Evolutionary conservation across 2,888 invertebrate species (phyloP).

Genomic region (Eulithis prunata): DNA sequence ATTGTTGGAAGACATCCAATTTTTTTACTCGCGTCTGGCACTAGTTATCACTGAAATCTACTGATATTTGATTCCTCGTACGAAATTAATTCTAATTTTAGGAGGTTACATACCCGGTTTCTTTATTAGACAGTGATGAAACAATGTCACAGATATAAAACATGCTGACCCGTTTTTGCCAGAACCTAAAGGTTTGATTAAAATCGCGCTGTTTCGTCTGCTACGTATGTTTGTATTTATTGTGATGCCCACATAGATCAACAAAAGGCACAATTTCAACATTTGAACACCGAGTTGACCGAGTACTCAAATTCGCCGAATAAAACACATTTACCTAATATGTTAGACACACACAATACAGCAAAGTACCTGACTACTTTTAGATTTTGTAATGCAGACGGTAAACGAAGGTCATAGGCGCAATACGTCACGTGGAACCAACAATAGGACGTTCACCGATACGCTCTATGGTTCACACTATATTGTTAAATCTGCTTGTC

Average conservation of each 20-base stretch:
- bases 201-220: slow-evolving; percentile 32
- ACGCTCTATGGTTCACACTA: slow-evolving; percentile 61
- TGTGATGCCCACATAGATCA: slow-evolving; percentile 2
- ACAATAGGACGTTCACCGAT: slow-evolving; percentile 70
- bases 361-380: slow-evolving; percentile 5
- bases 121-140: slow-evolving; percentile 37
- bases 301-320: slow-evolving; percentile 1
- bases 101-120: slow-evolving; percentile 57
- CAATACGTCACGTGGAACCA: slow-evolving; percentile 55
- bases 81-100: slow-evolving; percentile 77
- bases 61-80: slow-evolving; percentile 73
- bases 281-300: neutral
- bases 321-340: slow-evolving; percentile 5
- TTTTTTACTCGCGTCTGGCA: slow-evolving; percentile 69
- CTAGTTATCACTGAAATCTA: slow-evolving; percentile 60
- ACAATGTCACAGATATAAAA: slow-evolving; percentile 41
- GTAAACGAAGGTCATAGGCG: slow-evolving; percentile 58
- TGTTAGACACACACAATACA: neutral
- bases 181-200: slow-evolving; percentile 39
- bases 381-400: slow-evolving; percentile 40
- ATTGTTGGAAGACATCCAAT: slow-evolving; percentile 76
- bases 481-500: slow-evolving; percentile 28
- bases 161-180: slow-evolving; percentile 29
- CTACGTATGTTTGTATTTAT: slow-evolving; percentile 25
- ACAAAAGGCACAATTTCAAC: slow-evolving; percentile 10